Evolutionary conservation across 1,140 invertebrate species (phyloP), one percentile per base, ranked within the genome.

Genomic region (Drosophila equinoxialis): DNA sequence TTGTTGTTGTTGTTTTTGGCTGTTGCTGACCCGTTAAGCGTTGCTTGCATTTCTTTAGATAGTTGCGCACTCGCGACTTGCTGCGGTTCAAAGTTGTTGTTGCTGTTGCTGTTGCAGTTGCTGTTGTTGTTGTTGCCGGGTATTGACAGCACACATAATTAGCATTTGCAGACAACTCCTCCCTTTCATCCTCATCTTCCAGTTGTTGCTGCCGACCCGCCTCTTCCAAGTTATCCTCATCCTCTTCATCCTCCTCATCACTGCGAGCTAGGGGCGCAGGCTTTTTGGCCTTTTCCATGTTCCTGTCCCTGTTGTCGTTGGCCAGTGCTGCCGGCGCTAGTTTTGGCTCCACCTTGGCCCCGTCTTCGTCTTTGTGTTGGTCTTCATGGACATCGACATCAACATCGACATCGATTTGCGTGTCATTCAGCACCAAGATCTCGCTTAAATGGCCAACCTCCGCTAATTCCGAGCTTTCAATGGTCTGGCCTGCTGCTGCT

Each of bases 1-100:
- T 77, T 1, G 79, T 70, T 30, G 65, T 66, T 35, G 65, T 33
- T 63, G 70, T 57, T 64, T 70, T 71, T 35, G 68, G 17, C 63
- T 72, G 55, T 37, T 57, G 77, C 62, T 85, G 82, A 90, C 73
- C 92, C 86, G 71, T 90, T 76, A 93, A 75, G 11, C 89, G 93
- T 71, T 93, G 92, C 83, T 92, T 93, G 74, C 93, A 93, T 80
- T 92, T 93, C 79, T 92, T 92, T 7, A 93, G 78, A 73, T 93
- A 93, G 61, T 91, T 93, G 79, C 93, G 93, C 41, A 93, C 93
- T 73, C 93, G 93, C 66, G 92, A 92, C 85, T 93, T 93, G 76
- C 92, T 93, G 71, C 92, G 91, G 64, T 59, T 86, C 68, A 69
- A 48, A 45, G 68, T 72, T 60, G 33, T 63, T 39, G 62, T 48